These are phyloP conservation scores for Sebastolobus alascanus DNA, from an alignment of 2,797 vertebrate species.

Conservation along the genomic window DNA sequence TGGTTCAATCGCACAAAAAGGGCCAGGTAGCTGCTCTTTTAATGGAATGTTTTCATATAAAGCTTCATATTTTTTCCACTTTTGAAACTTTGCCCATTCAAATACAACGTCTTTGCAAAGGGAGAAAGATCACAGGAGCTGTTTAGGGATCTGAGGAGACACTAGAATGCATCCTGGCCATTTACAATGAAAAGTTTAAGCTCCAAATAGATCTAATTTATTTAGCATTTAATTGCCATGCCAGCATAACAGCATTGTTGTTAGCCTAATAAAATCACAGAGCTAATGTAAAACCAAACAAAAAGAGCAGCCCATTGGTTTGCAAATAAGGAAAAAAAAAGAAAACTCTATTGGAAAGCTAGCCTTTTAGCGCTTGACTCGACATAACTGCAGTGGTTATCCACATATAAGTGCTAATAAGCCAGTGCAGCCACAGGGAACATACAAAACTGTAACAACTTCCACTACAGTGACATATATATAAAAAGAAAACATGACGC, in stretches of 20 bases:
- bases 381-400: slow-evolving; percentile 64
- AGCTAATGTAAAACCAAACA: slow-evolving; percentile 44
- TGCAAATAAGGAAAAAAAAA: slow-evolving; percentile 5
- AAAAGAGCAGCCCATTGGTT: slow-evolving; percentile 53
- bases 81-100: slow-evolving; percentile 28
- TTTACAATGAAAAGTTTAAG: slow-evolving; percentile 39
- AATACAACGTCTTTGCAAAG: slow-evolving; percentile 28
- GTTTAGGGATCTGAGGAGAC: slow-evolving; percentile 7
- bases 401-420: slow-evolving; percentile 64
- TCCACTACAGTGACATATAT: slow-evolving; percentile 73
- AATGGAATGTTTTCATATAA: slow-evolving; percentile 72
- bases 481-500: slow-evolving; percentile 59
- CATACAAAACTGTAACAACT: slow-evolving; percentile 69
- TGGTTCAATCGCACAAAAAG: slow-evolving; percentile 19
- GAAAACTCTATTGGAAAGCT: slow-evolving; percentile 66
- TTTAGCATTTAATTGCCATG: slow-evolving; percentile 70
- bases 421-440: slow-evolving; percentile 72
- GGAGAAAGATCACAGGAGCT: slow-evolving; percentile 8
- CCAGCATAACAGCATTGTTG: slow-evolving; percentile 70
- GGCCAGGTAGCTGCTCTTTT: slow-evolving; percentile 54
- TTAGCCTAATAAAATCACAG: slow-evolving; percentile 64
- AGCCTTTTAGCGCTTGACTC: slow-evolving; percentile 59
- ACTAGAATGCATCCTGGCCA: slow-evolving; percentile 34
- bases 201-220: slow-evolving; percentile 51
- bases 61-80: slow-evolving; percentile 59